Evolutionary conservation across 2,113 vertebrate species (phyloP).

Genomic region (Lipophrys pholis): DNA sequence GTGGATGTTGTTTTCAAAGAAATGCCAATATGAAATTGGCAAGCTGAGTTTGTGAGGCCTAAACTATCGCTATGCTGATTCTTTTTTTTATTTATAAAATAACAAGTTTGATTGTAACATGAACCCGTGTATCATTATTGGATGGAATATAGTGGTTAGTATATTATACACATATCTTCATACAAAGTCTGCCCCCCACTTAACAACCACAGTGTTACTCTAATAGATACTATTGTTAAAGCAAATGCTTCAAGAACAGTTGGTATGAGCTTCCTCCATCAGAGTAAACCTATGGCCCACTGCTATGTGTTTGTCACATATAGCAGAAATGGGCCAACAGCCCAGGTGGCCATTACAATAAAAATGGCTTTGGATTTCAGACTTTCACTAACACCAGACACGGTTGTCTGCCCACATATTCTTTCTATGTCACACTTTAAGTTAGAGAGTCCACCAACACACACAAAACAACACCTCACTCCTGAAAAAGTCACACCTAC

Average conservation of each 20-base stretch:
- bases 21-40: slow-evolving; percentile 45
- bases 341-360: slow-evolving; percentile 55
- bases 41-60: slow-evolving; percentile 16
- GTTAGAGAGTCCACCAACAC: slow-evolving; percentile 41
- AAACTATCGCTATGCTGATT: slow-evolving; percentile 14
- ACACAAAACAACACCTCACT: slow-evolving; percentile 48
- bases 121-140: neutral
- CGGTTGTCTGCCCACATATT: slow-evolving; percentile 50
- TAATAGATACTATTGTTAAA: neutral
- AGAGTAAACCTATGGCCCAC: slow-evolving; percentile 1
- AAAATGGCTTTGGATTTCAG: slow-evolving; percentile 23
- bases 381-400: slow-evolving; percentile 32
- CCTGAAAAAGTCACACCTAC: slow-evolving; percentile 44
- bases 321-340: slow-evolving; percentile 21
- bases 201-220: neutral
- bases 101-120: slow-evolving; percentile 5
- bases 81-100: slow-evolving; percentile 15
- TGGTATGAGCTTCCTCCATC: neutral
- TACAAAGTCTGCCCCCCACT: too few relatives aligned
- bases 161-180: too few relatives aligned
- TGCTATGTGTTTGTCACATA: slow-evolving; percentile 8
- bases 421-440: slow-evolving; percentile 50
- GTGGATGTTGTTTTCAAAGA: neutral
- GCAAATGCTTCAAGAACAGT: neutral
- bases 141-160: too few relatives aligned